Evolutionary conservation across 2,113 vertebrate species (phyloP), one percentile per base, ranked within the genome.

Genomic region (Cyprinodon variegatus): DNA sequence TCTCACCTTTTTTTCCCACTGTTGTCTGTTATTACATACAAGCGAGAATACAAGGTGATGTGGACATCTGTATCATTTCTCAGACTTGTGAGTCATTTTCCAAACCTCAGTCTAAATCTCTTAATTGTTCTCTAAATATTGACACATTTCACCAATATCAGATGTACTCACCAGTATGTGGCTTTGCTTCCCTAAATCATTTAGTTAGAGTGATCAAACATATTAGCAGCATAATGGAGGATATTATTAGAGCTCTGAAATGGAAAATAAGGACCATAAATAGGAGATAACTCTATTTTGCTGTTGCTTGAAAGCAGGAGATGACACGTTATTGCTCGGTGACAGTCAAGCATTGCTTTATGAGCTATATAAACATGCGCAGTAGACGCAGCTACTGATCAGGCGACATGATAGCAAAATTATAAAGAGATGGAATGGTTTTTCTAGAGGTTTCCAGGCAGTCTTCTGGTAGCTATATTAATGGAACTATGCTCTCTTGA

Each of bases 341-440:
- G 60, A 84, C 76, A 45, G 80, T 82, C 70, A 76, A 89, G 74
- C 85, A 77, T 66, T 78, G 79, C 68, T 81, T 79, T 83, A 83
- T 65, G 73, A 75, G 77, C 81, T 87, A 79, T 40, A 46, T 14
- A 86, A 76, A 7, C 72, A 76, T 41, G 70, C 61, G 76, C 71
- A 79, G 68, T 78, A 78, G 64, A 76, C 72, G 89, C 7, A 73
- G 43, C 69, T 61, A 48, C 85, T 81, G 85, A 83, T 86, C 83
- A 89, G 76, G 78, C 70, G 81, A 79, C 85, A 85, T 45, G 72
- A 86, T 82, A 82, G 68, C 39, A 70, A 83, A 64, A 78, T 15
- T 61, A 79, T 61, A 64, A 64, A 70, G 73, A 84, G 72, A 69
- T 15, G 46, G 36, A 50, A 74, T 41, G 63, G 70, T 72, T 66